Conservation (phyloP, 1,140 invertebrate species). For the Asbolus verrucosus region DNA sequence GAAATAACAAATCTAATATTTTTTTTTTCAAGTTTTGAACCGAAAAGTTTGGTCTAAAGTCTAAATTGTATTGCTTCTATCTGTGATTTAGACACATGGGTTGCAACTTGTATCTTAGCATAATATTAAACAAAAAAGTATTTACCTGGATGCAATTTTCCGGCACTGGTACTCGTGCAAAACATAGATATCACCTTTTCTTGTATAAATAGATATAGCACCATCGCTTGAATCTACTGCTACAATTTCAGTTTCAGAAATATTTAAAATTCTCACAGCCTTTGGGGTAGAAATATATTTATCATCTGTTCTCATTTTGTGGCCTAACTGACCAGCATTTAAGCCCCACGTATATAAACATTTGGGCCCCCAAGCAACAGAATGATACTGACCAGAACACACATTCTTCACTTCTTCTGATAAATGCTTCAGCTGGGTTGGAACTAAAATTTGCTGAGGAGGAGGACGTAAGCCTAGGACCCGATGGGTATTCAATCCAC, state of each 20-base stretch:
- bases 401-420: slow-evolving; percentile 67
- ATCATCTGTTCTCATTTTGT: slow-evolving; percentile 64
- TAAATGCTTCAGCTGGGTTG: slow-evolving; percentile 65
- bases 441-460: slow-evolving; percentile 67
- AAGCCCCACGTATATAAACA: slow-evolving; percentile 75
- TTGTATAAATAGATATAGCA: slow-evolving; percentile 75
- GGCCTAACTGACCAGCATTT: slow-evolving; percentile 81
- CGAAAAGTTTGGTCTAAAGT: no score
- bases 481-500: slow-evolving; percentile 74
- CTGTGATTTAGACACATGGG: no score
- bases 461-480: slow-evolving; percentile 73
- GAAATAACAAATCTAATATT: no score
- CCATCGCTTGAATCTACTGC: slow-evolving; percentile 74
- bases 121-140: no score
- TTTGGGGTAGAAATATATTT: slow-evolving; percentile 57
- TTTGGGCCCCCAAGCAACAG: slow-evolving; percentile 73
- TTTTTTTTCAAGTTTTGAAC: no score
- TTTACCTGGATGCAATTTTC: slow-evolving; percentile 76
- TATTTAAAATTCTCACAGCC: slow-evolving; percentile 52
- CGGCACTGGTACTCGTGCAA: slow-evolving; percentile 77
- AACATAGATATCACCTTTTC: slow-evolving; percentile 76
- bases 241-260: slow-evolving; percentile 53
- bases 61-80: no score
- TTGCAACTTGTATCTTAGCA: no score
- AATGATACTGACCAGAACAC: slow-evolving; percentile 74